Evolutionary conservation across 2,797 vertebrate species (phyloP).

Genomic region (Thaleichthys pacificus): DNA sequence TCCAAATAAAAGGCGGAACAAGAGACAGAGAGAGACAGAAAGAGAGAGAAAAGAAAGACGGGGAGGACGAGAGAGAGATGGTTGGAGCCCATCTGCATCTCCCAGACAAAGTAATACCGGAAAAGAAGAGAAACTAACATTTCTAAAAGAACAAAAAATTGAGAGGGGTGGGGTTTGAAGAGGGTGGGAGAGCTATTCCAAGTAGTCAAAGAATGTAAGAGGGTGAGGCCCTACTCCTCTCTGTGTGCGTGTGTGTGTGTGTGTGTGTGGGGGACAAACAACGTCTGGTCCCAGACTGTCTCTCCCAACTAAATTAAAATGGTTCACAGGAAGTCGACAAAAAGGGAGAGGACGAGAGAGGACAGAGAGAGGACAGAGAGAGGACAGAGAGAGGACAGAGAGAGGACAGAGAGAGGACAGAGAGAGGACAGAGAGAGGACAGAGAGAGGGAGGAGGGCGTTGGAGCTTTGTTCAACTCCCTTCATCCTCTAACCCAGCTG

Average conservation of each 20-base stretch:
- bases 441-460: slow-evolving; percentile 6
- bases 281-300: slow-evolving; percentile 11
- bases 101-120: not conserved
- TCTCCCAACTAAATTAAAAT: slow-evolving; percentile 50
- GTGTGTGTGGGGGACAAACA: slow-evolving; percentile 6
- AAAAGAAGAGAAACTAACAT: slow-evolving; percentile 6
- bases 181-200: slow-evolving; percentile 55
- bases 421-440: slow-evolving; percentile 4
- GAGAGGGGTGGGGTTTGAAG: slow-evolving; percentile 19
- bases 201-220: slow-evolving; percentile 69
- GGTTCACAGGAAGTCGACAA: slow-evolving; percentile 45
- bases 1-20: slow-evolving; percentile 19
- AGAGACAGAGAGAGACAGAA: slow-evolving; percentile 11
- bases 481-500: not conserved
- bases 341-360: not conserved
- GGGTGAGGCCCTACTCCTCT: slow-evolving; percentile 61
- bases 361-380: slow-evolving; percentile 9
- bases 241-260: slow-evolving; percentile 2
- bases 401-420: not conserved
- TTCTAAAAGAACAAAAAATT: not conserved
- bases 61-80: slow-evolving; percentile 14
- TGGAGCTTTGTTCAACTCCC: not conserved
- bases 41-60: not conserved
- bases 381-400: slow-evolving; percentile 9
- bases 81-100: not conserved